Conservation (phyloP, 2,797 vertebrate genomes). For the Nasua narica region DNA sequence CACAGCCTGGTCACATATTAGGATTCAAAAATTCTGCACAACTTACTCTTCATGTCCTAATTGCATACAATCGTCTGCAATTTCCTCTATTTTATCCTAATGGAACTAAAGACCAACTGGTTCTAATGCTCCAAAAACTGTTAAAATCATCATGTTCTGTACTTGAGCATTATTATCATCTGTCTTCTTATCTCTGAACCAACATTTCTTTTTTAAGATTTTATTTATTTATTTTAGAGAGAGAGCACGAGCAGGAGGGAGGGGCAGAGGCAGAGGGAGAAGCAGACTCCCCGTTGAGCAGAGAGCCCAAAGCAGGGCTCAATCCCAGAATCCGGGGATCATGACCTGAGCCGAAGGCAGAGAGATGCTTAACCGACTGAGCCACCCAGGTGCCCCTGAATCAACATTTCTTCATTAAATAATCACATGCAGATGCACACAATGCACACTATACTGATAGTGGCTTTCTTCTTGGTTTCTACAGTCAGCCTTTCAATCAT, state of each 20-base stretch:
- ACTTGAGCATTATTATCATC: neutral
- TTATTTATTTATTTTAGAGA: no score
- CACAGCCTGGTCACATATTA: neutral
- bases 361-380: no score
- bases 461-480: neutral
- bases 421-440: neutral
- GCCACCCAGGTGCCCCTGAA: no score
- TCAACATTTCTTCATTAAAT: neutral
- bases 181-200: neutral
- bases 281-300: no score
- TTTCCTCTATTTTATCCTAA: conserved; percentile 13
- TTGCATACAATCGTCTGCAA: neutral
- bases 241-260: no score
- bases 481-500: neutral
- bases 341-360: no score
- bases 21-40: conserved; percentile 27
- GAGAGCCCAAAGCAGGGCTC: no score
- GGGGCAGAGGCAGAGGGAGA: no score
- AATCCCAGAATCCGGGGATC: no score
- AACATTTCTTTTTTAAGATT: neutral
- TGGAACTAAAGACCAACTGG: neutral
- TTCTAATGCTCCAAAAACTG: neutral
- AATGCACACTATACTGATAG: neutral
- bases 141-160: neutral
- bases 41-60: conserved; percentile 23